A percentile compares a stretch with the other conserved stretches of the same genome.
phyloP scores from a whole-genome alignment of 2,113 vertebrate genomes.

The Protobothrops mucrosquamatus region DNA sequence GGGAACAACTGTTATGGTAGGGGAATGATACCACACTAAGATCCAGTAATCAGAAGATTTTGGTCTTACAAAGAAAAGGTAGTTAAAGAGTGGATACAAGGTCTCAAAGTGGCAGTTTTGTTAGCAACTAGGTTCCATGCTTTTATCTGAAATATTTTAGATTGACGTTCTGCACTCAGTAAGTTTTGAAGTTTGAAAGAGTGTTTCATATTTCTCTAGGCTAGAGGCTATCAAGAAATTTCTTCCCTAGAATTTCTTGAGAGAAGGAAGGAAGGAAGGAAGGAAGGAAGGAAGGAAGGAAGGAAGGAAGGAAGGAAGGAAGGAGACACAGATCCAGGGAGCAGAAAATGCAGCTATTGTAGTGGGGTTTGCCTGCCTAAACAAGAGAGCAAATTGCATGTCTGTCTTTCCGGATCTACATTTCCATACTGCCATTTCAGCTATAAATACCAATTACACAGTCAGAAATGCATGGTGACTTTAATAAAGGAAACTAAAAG shows the following conservation, averaged over 20 bases:
- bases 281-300: no score
- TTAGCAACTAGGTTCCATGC: neutral
- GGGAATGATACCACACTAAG: neutral
- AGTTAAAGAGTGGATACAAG: neutral
- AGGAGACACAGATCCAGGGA: neutral
- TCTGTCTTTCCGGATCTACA: neutral
- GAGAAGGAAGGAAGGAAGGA: neutral
- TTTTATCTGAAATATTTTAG: neutral
- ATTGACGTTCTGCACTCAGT: neutral
- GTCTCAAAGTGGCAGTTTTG: neutral
- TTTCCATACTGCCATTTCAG: neutral
- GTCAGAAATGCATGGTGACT: neutral
- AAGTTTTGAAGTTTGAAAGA: neutral
- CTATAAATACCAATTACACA: neutral
- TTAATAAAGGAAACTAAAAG: neutral
- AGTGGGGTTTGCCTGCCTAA: neutral
- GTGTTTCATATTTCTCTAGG: neutral
- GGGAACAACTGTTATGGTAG: neutral
- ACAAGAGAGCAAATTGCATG: neutral
- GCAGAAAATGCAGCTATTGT: neutral
- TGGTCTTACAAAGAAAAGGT: neutral
- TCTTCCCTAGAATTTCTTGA: neutral
- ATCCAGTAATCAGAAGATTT: neutral
- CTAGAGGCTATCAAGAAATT: neutral
- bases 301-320: neutral